Evolutionary conservation across 2,113 vertebrate genomes (phyloP), one percentile per base, ranked within the genome.

Genomic region (Pitta sordida): DNA sequence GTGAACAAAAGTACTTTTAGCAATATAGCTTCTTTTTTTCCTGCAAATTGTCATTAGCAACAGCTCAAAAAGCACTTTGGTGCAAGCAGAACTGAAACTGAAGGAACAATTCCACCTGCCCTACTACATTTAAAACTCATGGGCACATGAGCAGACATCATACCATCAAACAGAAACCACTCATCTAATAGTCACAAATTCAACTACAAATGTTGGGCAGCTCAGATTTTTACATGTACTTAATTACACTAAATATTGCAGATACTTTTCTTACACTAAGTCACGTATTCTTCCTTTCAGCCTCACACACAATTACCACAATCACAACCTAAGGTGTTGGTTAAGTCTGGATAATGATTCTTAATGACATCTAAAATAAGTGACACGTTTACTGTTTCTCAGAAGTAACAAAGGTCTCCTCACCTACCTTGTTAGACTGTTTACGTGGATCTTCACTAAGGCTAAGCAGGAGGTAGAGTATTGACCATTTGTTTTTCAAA

Each of bases 361-460:
- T 44, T 48, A 59, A 63, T 13, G 24, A 43, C 20, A 55, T 9
- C 32, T 64, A 20, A 64, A 65, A 8, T 39, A 81, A 56, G 36
- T 13, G 56, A 37, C 24, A 90, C 6, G 26, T 62, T 73, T 36
- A 53, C 13, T 9, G 4, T 44, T 84, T 52, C 65, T 69, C 62
- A 76, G 32, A 87, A 68, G 11, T 32, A 65, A 79, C 6, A 39
- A n/a, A 78, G 22, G 16, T 53, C 14, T 64, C 49, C 32, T 90
- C 15, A 26, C 75, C 44, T 93, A 99, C 99, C 98, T 99, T 99
- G 95, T 94, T 97, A 70, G 98, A 98, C 7, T 98, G 99, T 87
- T 98, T 99, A 56, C 99, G 98, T 27, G 99, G 99, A 90, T 99
- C 99, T 96, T 99, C 99, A 93, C 98, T 99, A 75, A 99, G 99